phyloP scores from a whole-genome alignment of 2,888 invertebrate genomes.

The Coleophora deauratella region DNA sequence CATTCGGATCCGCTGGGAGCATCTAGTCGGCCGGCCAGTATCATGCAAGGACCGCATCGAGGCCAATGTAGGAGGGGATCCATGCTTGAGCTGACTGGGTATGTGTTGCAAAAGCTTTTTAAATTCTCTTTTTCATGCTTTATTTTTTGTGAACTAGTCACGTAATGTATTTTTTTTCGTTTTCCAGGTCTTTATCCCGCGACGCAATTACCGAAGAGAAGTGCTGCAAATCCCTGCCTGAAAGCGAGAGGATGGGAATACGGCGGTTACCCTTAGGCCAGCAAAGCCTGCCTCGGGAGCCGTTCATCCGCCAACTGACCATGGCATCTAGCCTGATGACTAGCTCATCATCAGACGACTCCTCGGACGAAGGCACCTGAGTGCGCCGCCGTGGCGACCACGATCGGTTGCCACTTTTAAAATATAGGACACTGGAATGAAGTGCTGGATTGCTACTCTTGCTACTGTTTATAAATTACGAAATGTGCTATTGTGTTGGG shows the following conservation, averaged over 20 bases:
- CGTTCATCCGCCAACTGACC: constrained; percentile 74
- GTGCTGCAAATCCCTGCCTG: constrained; percentile 76
- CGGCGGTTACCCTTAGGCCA: constrained; percentile 71
- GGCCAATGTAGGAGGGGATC: constrained; percentile 84
- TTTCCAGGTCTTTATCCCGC: constrained; percentile 74
- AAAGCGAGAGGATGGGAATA: constrained; percentile 69
- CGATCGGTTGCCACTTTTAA: constrained; percentile 66
- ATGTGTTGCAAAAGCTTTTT: constrained; percentile 36
- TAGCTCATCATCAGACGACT: constrained; percentile 74
- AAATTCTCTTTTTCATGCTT: neutral
- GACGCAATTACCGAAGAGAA: constrained; percentile 84
- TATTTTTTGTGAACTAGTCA: too few relatives aligned
- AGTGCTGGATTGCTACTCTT: neutral
- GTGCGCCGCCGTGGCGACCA: constrained; percentile 66
- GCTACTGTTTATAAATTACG: neutral
- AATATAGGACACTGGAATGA: constrained; percentile 59
- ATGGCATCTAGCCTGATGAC: constrained; percentile 77
- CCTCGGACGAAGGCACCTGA: constrained; percentile 69
- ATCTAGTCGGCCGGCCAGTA: constrained; percentile 74
- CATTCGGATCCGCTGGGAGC: constrained; percentile 78
- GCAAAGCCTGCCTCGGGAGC: constrained; percentile 74
- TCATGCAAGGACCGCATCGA: constrained; percentile 74
- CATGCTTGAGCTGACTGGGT: constrained; percentile 88
- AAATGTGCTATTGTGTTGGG: too few relatives aligned
- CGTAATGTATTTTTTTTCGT: too few relatives aligned